Evolutionary conservation across 2,797 vertebrate genomes (phyloP).

Genomic region (Melanotaenia nigrans): DNA sequence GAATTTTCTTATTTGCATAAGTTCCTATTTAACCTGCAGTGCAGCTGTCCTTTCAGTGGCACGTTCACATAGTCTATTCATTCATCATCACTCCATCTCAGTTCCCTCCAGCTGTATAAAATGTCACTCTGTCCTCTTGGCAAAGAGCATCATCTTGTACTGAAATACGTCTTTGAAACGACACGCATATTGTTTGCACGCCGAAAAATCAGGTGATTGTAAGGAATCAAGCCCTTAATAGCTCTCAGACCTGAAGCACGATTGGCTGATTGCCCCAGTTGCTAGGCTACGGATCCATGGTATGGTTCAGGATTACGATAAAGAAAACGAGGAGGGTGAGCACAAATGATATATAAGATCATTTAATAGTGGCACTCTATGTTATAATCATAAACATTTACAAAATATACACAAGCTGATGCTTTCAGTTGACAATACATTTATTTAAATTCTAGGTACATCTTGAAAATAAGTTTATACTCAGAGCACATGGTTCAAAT

Average conservation of each 20-base stretch:
- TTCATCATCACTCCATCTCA: neutral
- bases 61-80: conserved; percentile 13
- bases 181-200: conserved; percentile 22
- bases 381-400: conserved; percentile 79
- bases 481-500: conserved; percentile 62
- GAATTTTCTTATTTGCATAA: neutral
- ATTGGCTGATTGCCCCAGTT: conserved; percentile 77
- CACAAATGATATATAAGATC: conserved; percentile 64
- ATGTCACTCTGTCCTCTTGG: neutral
- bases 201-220: conserved; percentile 49
- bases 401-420: conserved; percentile 82
- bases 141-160: neutral
- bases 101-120: neutral
- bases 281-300: conserved; percentile 73
- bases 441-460: conserved; percentile 73
- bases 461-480: conserved; percentile 72
- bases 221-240: conserved; percentile 49
- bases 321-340: conserved; percentile 46
- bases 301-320: conserved; percentile 34
- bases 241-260: conserved; percentile 39
- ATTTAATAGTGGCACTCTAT: conserved; percentile 83
- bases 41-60: conserved; percentile 3
- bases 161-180: conserved; percentile 11
- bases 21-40: neutral
- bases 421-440: conserved; percentile 72